Base-by-base conservation (phyloP, 2,113 vertebrate species). In the Lepus timidus region DNA sequence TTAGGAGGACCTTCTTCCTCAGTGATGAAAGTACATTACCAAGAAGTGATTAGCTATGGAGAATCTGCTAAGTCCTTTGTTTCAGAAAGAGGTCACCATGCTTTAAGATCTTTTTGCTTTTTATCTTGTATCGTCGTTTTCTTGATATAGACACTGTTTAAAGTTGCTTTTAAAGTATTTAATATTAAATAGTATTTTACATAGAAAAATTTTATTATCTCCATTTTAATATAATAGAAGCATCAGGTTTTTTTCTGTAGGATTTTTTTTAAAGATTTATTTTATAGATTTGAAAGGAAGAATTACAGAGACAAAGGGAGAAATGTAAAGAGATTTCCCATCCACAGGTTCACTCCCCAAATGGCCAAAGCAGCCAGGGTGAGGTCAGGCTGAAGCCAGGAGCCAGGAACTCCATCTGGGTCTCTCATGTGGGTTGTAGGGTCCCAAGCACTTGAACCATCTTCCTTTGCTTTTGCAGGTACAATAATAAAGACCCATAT, bases 1-100 rank as follows among this genome's bases (percentile, higher is more conserved):
- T 97, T 95, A 94, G 88, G 96, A 94, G 89, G 52, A 58, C 20
- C 61, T 73, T 96, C 95, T 95, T 95, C 89, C 93, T 90, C 79
- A n/a, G 0, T 58, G 88, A 92, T 92, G 87, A 94, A 85, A 94
- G 76, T 49, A 76, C n/a, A 58, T 91, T n/a, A 74, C 83, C 25
- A 33, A 44, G 61, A 75, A 91, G 33, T n/a, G 67, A 94, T 80
- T 65, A 82, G 79, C 85, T 76, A 3, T 51, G 85, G 85, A 33
- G 80, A 83, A 79, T 95, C 61, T 95, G 83, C 20, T 17, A 86
- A 85, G 52, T 76, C 71, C 85, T 97, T 96, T 94, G 49, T 95
- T 92, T 92, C 76, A 78, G 85, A 85, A 88, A 92, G 33, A 83
- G n/a, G 68, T 86, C 85, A 85, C 81, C 23, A 16, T 70, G 87